Evolutionary conservation across 2,113 vertebrate species (phyloP), one percentile per base, ranked within the genome.

Genomic region (Phoxinus phoxinus): DNA sequence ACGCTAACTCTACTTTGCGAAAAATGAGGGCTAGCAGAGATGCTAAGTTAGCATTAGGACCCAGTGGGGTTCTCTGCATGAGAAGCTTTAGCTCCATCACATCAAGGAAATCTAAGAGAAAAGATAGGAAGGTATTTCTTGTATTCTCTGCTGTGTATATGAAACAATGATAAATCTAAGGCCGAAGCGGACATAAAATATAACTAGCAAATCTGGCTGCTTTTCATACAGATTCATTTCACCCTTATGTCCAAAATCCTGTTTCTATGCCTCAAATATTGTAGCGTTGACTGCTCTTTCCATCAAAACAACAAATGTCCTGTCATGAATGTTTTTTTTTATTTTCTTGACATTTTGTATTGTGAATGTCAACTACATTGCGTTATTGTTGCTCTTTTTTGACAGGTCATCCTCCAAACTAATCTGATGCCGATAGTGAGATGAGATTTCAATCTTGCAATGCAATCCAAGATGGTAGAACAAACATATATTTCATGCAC

Each of bases 321-420:
- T 67, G 41, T 81, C 44, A 11, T 58, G 19, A 72, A 72, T 15
- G 81, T 15, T 30, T 79, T 71, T 46, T 10, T 48, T 46, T 46
- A 30, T 67, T 32, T 69, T 11, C 67, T 81, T 81, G 79, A 81
- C 61, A 81, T 83, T 83, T 76, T 58, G 61, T 67, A 58, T 69
- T 74, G 56, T 86, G 51, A 86, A 82, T 53, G 63, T 83, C 81
- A 83, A 37, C 67, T 35, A 7, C 48, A 72, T 71, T 58, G 30
- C 15, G 35, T 58, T 83, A 58, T 72, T 71, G 44, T 41, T 58
- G 11, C 30, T 19, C 23, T 71, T 25, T 81, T 81, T 32, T 69
- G 79, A 81, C 61, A 69, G 67, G 81, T 25, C 48, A 58, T 32
- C 11, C 21, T 83, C 48, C 19, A 37, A 37, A 6, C 61, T 48